These are phyloP conservation scores for Ciconia boyciana DNA, from an alignment of 2,113 vertebrate genomes.

Conservation along the genomic window DNA sequence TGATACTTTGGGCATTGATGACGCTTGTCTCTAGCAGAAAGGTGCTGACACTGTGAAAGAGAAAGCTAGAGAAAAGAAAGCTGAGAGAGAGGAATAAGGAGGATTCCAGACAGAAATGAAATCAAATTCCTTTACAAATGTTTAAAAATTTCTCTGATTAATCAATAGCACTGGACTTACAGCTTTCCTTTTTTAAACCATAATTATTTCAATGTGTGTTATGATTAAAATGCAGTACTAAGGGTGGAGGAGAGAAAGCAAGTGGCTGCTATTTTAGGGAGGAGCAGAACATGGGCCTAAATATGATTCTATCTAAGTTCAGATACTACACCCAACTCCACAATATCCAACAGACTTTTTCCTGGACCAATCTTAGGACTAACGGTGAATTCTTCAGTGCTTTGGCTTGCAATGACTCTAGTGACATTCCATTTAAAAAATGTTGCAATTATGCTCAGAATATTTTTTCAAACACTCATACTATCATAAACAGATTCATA, in stretches of 20 bases:
- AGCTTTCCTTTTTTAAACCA: constrained; percentile 12
- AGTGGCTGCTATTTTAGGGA: constrained; percentile 55
- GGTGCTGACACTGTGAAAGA: background rate
- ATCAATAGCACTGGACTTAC: background rate
- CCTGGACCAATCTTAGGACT: background rate
- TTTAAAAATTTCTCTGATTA: constrained; percentile 10
- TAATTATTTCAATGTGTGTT: constrained; percentile 39
- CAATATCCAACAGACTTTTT: constrained; percentile 17
- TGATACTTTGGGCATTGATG: background rate
- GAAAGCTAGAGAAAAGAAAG: background rate
- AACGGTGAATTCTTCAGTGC: constrained; percentile 15
- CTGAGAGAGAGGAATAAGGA: background rate
- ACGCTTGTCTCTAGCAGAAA: background rate
- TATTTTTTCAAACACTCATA: background rate
- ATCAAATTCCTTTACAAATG: constrained; percentile 10
- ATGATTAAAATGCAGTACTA: constrained; percentile 19
- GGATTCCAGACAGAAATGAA: background rate
- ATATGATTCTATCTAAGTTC: background rate
- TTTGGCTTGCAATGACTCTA: constrained; percentile 1
- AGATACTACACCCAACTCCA: constrained; percentile 48
- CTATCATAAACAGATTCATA: constrained; percentile 12
- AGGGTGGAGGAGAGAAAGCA: constrained; percentile 49
- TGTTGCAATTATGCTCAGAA: background rate
- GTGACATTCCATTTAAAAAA: constrained; percentile 49
- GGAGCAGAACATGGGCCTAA: constrained; percentile 21